Base-by-base conservation (phyloP, 2,797 vertebrate species). In the Anabas testudineus region DNA sequence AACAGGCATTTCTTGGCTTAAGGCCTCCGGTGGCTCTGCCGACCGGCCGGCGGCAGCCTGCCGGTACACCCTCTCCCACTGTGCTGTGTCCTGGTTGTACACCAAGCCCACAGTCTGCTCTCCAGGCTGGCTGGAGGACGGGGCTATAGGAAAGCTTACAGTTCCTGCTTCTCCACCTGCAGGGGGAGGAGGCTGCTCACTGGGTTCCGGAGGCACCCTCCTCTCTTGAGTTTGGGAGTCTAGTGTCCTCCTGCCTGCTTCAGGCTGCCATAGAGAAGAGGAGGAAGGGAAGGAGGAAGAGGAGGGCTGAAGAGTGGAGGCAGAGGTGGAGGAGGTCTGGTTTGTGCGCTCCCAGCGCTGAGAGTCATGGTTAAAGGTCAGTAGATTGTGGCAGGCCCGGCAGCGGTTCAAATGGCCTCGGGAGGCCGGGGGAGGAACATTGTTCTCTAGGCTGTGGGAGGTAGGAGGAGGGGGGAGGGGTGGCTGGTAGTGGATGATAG, bases 1-100 rank as follows among this genome's bases (percentile, higher is more conserved):
- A 76, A 97, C 98, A 91, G 97, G 96, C 95, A 98, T 96, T 92
- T 99, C 98, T 91, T 98, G 97, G 95, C 95, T 97, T 97, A 99
- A 97, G 97, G 97, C 96, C 91, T 99, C 98, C 88, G 96, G 95
- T 87, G 96, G 93, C 92, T 97, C 97, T 78, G 94, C 91, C 63
- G 95, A 74, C 80, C 95, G 95, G 82, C 94, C 93, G 63, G 95
- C 84, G 36, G 95, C 90, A 14, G 95, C 93, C 91, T 98, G 98
- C 80, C 96, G 96, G 90, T 97, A 99, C 87, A 97, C 95, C 81
- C 96, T 89, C 91, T 97, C 96, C 97, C 97, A 99, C 90, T 98
- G 96, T 26, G 96, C 97, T 0, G 96, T 98, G 88, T 99, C 97
- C 90, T 99, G 97, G 94, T 98, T 99, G 94, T 98, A 99, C 72